Base-by-base conservation (phyloP, 2,113 vertebrate species). In the Campylomormyrus tamandua region DNA sequence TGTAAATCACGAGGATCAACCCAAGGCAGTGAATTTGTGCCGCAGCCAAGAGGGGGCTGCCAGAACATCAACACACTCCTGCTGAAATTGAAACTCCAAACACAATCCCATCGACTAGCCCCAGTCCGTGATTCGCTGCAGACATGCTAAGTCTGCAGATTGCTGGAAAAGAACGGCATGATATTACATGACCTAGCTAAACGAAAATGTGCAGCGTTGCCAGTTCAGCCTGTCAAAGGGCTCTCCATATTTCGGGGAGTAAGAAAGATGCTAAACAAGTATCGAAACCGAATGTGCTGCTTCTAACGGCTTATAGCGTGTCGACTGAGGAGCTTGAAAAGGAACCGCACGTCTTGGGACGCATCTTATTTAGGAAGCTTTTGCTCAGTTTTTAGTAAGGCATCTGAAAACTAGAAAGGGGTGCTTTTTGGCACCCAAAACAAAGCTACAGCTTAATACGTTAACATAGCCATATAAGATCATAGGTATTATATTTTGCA, bases 151-250 rank as follows among this genome's bases (percentile, higher is more conserved):
- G 13, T 45, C 77, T 83, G 45, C 45, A 48, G 42, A 84, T 45
- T n/a, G 83, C 39, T 84, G 39, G 83, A n/a, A 84, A 84, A 84
- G 83, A 84, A 84, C 35, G 74, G 74, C 74, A 21, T 42, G 74
- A 80, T 80, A 80, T 84, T 84, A 84, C 45, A 48, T 24, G 42
- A 46, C 42, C 39, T 4, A 84, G 21, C 42, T 45, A 46, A 84
- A 84, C 21, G 45, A 11, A 84, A 84, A 84, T 39, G 66, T 84
- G 83, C 83, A 84, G 83, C 5, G 45, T 84, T 10, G 45, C 83
- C 83, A 48, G 39, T 24, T 48, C 42, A 24, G 7, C 45, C 48
- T n/a, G 19, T 45, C 35, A 45, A 11, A 24, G 42, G 9, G 21
- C 83, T 84, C 35, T 48, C 24, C 45, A 10, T 24, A 84, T 45